These are phyloP conservation scores for Thamnophis sirtalis DNA, from an alignment of 2,113 vertebrate genomes.

Conservation along the genomic window DNA sequence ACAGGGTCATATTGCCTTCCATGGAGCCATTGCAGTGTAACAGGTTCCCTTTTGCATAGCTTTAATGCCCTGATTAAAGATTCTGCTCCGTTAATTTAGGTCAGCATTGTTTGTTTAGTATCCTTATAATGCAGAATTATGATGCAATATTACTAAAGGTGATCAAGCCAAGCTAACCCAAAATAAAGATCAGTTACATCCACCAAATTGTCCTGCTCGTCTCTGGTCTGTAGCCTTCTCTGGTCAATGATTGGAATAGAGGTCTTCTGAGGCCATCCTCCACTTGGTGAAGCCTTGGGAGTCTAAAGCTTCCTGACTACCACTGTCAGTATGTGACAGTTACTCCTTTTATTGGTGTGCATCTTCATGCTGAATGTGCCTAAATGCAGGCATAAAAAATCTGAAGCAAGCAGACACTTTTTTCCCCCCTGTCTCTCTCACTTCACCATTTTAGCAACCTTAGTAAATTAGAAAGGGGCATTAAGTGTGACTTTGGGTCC, in stretches of 20 bases:
- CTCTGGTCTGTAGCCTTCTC: no score
- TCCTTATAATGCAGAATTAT: background rate
- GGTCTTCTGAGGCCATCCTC: background rate
- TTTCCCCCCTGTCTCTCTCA: background rate
- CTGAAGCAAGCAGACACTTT: background rate
- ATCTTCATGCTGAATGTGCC: background rate
- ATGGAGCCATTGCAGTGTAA: background rate
- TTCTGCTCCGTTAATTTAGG: background rate
- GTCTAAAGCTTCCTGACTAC: background rate
- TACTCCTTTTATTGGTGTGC: background rate
- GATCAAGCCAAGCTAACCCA: background rate
- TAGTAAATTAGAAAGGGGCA: background rate
- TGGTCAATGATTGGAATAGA: background rate
- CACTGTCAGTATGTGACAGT: background rate
- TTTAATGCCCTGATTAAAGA: background rate
- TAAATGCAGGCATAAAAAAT: background rate
- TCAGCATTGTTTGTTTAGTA: background rate
- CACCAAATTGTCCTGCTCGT: background rate
- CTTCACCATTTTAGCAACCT: background rate
- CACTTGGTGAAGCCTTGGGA: background rate
- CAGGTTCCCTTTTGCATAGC: background rate
- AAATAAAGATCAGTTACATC: background rate
- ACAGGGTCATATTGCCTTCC: background rate
- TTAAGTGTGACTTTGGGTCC: background rate
- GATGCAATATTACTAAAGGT: background rate